Base-by-base conservation (phyloP, 2,888 invertebrate species). In the Lysandra coridon region DNA sequence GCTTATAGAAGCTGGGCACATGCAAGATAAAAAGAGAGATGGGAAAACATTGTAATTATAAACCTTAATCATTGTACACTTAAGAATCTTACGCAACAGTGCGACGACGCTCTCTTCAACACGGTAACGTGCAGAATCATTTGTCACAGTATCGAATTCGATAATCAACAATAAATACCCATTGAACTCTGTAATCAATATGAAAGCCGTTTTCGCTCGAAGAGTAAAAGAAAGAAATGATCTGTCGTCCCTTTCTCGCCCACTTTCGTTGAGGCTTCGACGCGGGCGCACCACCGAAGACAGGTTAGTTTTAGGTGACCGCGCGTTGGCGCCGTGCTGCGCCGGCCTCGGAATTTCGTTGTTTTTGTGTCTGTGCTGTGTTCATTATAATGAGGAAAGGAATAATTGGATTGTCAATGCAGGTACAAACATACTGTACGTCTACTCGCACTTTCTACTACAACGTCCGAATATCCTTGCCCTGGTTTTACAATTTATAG, bases 401-500 rank as follows among this genome's bases (percentile, higher is more conserved):
- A 17, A 69, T 30, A 23, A 76, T 76, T 57, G 76, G 76, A 76
- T 76, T 76, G 76, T 53, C 53, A 57, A 76, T 53, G 33, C 79
- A 83, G 83, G 83, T 83, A 82, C 80, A 3, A 17, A 30, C 30
- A 57, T 10, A 74, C 23, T 76, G 33, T 33, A 49, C 5, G 4
- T 57, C 44, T 5, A 30, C 75, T 23, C n/a, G 49, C 23, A 49
- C 40, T 74, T 74, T 44, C 44, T 74, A 53, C 23, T 44, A 53
- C 33, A 12, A 49, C 12, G 75, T 86, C 86, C 86, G 84, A 88
- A 88, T 88, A 92, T 92, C 93, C 93, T 93, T 93, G 93, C 89
- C 91, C 93, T 88, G 92, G 91, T 92, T 93, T 90, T 90, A 90
- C 89, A 91, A 88, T 93, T 92, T 91, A 90, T 89, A 84, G 87